These are phyloP conservation scores for Microtus agrestis DNA, from an alignment of 2,797 vertebrate genomes.

Conservation along the genomic window DNA sequence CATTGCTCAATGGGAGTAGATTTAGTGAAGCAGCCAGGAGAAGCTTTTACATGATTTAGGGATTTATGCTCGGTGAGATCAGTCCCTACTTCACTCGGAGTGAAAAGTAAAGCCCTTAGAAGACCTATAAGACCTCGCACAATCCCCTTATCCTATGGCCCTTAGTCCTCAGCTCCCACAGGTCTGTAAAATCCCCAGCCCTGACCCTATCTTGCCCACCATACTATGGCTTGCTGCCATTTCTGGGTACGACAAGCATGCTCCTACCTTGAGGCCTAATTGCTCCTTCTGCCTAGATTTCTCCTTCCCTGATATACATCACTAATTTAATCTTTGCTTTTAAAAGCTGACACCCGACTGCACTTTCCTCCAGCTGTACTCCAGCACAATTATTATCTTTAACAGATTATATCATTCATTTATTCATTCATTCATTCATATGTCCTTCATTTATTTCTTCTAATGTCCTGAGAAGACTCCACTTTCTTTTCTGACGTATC, in stretches of 20 bases:
- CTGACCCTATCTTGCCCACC: neutral
- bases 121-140: neutral
- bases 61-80: neutral
- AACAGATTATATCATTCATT: neutral
- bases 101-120: neutral
- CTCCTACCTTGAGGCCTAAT: too few relatives aligned
- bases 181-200: neutral
- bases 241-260: neutral
- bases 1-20: neutral
- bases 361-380: neutral
- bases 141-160: too few relatives aligned
- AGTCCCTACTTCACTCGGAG: neutral
- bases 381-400: neutral
- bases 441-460: neutral
- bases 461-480: neutral
- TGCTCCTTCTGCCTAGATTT: neutral
- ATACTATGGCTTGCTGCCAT: neutral
- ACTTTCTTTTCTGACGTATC: neutral
- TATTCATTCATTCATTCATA: neutral
- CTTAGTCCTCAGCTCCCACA: neutral
- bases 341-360: neutral
- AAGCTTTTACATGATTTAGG: neutral
- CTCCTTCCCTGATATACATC: neutral
- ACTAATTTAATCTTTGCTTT: neutral
- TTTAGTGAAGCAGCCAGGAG: neutral